Evolutionary conservation across 2,113 vertebrate genomes (phyloP).

Genomic region (Jaculus jaculus): DNA sequence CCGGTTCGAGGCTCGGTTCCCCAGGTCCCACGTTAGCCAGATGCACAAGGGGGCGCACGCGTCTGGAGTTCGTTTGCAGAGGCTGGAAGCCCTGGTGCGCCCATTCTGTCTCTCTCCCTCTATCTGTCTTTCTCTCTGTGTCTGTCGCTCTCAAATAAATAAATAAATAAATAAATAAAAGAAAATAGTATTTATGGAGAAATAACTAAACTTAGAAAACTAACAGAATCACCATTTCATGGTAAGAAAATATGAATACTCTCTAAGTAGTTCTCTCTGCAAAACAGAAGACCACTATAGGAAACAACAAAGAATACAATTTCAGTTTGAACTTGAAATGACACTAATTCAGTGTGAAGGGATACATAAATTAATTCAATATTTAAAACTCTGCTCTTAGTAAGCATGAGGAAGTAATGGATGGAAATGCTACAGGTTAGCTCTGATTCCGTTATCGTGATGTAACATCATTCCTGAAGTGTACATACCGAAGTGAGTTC

Average conservation of each 20-base stretch:
- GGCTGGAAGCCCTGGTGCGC: too few relatives aligned
- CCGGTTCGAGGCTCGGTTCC: too few relatives aligned
- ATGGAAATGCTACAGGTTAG: neutral
- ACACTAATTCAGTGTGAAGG: neutral
- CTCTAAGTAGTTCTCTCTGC: neutral
- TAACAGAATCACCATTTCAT: neutral
- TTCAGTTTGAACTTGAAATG: conserved; percentile 18
- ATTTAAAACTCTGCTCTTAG: conserved; percentile 6
- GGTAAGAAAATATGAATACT: conserved; percentile 27
- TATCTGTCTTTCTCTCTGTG: too few relatives aligned
- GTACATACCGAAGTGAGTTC: conserved; percentile 96
- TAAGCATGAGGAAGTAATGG: neutral
- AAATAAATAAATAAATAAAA: too few relatives aligned
- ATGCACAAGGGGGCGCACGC: too few relatives aligned
- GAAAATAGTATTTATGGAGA: conserved; percentile 27
- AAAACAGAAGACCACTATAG: neutral
- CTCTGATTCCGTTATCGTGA: neutral
- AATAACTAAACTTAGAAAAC: neutral
- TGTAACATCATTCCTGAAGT: neutral
- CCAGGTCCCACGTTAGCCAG: too few relatives aligned
- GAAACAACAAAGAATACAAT: conserved; percentile 10
- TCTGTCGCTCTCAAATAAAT: too few relatives aligned
- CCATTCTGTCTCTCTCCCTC: too few relatives aligned
- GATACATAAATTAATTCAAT: conserved; percentile 6
- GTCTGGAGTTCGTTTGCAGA: too few relatives aligned